Evolutionary conservation across 2,113 vertebrate genomes (phyloP).

Genomic region (Siniperca knerii): DNA sequence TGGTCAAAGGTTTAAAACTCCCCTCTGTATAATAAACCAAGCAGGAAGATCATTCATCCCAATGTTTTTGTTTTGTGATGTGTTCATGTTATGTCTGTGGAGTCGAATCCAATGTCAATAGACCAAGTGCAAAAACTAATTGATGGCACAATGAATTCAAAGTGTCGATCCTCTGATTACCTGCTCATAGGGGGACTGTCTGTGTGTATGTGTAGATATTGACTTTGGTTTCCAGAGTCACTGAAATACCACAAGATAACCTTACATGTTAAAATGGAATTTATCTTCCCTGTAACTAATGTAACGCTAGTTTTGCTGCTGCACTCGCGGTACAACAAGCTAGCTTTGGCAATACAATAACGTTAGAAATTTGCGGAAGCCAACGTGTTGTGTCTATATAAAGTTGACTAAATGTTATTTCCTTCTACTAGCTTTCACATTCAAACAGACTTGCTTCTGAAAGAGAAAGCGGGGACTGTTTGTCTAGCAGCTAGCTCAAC

Average conservation of each 20-base stretch:
- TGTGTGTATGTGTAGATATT: neutral
- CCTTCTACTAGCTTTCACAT: neutral
- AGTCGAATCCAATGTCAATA: neutral
- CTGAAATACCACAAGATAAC: neutral
- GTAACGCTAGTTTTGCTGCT: neutral
- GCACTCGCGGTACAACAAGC: neutral
- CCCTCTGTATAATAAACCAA: constrained; percentile 12
- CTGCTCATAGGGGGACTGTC: neutral
- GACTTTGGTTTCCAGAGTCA: neutral
- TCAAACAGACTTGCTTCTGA: neutral
- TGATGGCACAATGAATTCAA: neutral
- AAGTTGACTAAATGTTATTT: constrained; percentile 22
- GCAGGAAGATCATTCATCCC: neutral
- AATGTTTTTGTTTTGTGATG: neutral
- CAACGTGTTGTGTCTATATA: neutral
- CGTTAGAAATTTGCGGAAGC: neutral
- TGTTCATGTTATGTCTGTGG: neutral
- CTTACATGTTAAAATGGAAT: neutral
- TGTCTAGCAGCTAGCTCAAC: constrained; percentile 68
- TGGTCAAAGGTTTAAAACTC: constrained; percentile 49
- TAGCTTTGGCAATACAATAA: neutral
- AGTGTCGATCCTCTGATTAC: neutral
- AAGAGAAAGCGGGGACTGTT: constrained; percentile 54
- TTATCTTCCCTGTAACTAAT: constrained; percentile 3
- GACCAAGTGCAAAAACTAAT: neutral